phyloP scores from a whole-genome alignment of 2,797 vertebrate genomes.

The Myotis pilosus region DNA sequence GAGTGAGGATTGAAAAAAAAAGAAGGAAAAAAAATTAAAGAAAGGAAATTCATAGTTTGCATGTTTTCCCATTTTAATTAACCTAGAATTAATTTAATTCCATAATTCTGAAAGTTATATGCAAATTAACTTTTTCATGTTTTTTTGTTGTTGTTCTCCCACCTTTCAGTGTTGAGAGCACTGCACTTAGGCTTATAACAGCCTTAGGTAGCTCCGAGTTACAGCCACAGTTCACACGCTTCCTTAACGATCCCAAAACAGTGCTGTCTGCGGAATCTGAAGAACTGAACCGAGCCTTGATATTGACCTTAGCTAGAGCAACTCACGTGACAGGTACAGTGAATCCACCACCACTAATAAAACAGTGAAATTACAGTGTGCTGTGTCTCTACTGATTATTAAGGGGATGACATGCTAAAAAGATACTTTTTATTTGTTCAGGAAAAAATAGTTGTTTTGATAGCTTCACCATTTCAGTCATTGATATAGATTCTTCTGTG shows the following conservation, averaged over 20 bases:
- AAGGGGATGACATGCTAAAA: background rate
- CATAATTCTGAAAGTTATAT: background rate
- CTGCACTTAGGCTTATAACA: slow-evolving; percentile 95
- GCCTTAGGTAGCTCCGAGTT: slow-evolving; percentile 97
- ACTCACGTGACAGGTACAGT: slow-evolving; percentile 95
- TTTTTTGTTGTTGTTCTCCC: slow-evolving; percentile 32
- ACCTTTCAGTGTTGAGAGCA: slow-evolving; percentile 93
- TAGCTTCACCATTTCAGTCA: background rate
- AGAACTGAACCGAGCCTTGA: slow-evolving; percentile 96
- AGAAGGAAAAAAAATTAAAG: background rate
- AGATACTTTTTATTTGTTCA: background rate
- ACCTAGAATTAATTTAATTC: background rate
- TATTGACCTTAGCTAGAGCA: slow-evolving; percentile 96
- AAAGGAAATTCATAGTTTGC: background rate
- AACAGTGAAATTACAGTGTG: background rate
- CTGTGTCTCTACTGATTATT: background rate
- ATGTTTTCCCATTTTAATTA: slow-evolving; percentile 8
- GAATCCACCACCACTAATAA: rapidly evolving
- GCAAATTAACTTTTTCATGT: background rate
- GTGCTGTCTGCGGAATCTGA: slow-evolving; percentile 97
- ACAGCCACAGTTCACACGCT: slow-evolving; percentile 97
- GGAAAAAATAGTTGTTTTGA: background rate
- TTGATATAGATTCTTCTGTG: background rate
- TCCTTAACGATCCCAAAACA: slow-evolving; percentile 97
- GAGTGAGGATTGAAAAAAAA: too few relatives aligned